A percentile compares a stretch with the other conserved stretches of the same genome.
These are phyloP conservation scores for Drosophila neotestacea DNA, from an alignment of 2,888 invertebrate species.

Conservation along the genomic window DNA sequence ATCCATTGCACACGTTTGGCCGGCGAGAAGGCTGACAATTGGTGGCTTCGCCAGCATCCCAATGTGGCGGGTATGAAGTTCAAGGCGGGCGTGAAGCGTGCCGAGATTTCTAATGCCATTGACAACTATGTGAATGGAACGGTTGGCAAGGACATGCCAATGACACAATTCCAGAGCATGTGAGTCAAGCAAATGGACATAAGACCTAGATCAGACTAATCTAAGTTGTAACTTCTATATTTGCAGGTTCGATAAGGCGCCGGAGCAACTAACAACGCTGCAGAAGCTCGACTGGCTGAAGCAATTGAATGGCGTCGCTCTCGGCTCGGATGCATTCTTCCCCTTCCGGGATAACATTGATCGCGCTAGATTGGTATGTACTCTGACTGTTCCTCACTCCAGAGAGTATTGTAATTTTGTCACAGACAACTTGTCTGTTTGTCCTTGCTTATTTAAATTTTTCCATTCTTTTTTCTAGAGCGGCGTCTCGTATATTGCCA, in stretches of 20 bases:
- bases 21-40: conserved; percentile 98
- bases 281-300: conserved; percentile 90
- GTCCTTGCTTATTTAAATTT: background rate
- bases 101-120: conserved; percentile 97
- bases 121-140: conserved; percentile 97
- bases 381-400: no score
- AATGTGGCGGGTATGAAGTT: conserved; percentile 93
- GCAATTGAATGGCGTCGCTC: conserved; percentile 91
- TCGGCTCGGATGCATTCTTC: conserved; percentile 99
- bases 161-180: conserved; percentile 90
- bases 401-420: no score
- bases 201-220: no score
- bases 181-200: conserved; percentile 86
- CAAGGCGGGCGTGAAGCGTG: conserved; percentile 93
- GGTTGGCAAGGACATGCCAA: conserved; percentile 94
- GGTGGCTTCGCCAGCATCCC: conserved; percentile 98
- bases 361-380: conserved; percentile 92
- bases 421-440: no score
- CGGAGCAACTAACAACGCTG: conserved; percentile 89
- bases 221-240: no score
- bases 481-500: conserved; percentile 96
- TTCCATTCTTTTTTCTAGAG: conserved; percentile 87
- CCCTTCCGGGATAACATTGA: conserved; percentile 99
- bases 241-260: conserved; percentile 86
- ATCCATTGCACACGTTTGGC: conserved; percentile 99